These are phyloP conservation scores for Sciurus vulgaris DNA, from an alignment of 2,797 vertebrate genomes.

Conservation along the genomic window DNA sequence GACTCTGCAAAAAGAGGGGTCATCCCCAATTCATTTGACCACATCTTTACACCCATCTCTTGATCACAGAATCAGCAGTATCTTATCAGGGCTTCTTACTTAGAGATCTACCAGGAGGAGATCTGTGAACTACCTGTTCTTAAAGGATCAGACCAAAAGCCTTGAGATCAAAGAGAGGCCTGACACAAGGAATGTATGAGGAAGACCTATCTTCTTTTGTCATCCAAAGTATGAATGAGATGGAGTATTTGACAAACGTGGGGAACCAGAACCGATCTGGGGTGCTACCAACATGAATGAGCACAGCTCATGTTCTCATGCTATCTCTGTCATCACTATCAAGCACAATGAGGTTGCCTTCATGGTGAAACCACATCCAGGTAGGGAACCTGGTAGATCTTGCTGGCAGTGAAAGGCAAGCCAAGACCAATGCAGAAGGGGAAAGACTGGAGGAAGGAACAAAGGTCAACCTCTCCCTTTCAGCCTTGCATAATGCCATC, in stretches of 20 bases:
- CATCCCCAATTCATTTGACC: conserved; percentile 98
- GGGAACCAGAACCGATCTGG: conserved; percentile 97
- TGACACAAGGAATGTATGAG: conserved; percentile 95
- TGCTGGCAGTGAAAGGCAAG: conserved; percentile 96
- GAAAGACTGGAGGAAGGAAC: conserved; percentile 97
- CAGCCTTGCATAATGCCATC: conserved; percentile 97
- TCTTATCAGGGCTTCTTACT: conserved; percentile 95
- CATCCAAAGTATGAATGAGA: conserved; percentile 96
- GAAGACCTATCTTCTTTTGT: conserved; percentile 97
- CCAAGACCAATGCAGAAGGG: conserved; percentile 96
- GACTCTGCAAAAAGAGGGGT: conserved; percentile 95
- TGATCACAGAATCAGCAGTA: conserved; percentile 96
- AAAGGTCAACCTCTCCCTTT: conserved; percentile 98
- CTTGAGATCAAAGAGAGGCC: conserved; percentile 96
- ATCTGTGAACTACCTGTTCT: conserved; percentile 96
- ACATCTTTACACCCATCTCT: conserved; percentile 96
- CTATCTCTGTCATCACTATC: conserved; percentile 97
- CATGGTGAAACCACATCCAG: conserved; percentile 97
- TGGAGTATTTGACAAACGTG: conserved; percentile 97
- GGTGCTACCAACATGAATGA: conserved; percentile 99
- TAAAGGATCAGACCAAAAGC: conserved; percentile 94
- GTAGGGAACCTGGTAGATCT: conserved; percentile 98
- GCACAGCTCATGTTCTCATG: conserved; percentile 97
- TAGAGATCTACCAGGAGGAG: conserved; percentile 99
- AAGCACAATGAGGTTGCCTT: conserved; percentile 95